Evolutionary conservation across 2,888 invertebrate species (phyloP).

Genomic region (Luffia ferchaultella): DNA sequence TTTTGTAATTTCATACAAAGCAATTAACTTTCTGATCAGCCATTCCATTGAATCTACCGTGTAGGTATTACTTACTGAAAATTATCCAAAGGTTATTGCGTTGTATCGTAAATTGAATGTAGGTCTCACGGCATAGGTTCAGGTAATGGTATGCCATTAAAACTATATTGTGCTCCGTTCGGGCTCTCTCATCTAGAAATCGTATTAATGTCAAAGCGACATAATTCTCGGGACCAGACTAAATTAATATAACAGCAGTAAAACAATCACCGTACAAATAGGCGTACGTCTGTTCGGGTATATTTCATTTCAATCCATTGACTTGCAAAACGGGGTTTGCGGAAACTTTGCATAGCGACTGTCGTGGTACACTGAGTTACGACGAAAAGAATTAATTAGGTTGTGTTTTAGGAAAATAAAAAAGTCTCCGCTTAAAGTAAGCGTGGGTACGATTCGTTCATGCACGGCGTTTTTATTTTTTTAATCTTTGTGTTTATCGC

Average conservation of each 20-base stretch:
- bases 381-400: neutral
- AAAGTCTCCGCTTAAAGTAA: too few relatives aligned
- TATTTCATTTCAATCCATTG: slow-evolving; percentile 23
- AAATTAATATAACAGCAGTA: neutral
- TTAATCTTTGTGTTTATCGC: too few relatives aligned
- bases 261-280: slow-evolving; percentile 6
- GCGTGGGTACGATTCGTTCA: too few relatives aligned
- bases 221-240: neutral
- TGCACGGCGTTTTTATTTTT: too few relatives aligned
- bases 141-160: neutral
- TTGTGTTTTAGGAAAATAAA: too few relatives aligned
- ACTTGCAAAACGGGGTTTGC: slow-evolving; percentile 23
- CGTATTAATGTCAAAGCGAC: neutral
- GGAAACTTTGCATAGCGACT: slow-evolving; percentile 21
- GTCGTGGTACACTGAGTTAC: neutral
- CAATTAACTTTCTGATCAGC: too few relatives aligned
- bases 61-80: too few relatives aligned
- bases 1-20: too few relatives aligned
- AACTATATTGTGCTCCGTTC: neutral
- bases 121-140: neutral
- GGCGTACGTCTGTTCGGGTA: slow-evolving; percentile 3
- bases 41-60: too few relatives aligned
- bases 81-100: too few relatives aligned
- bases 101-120: too few relatives aligned
- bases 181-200: neutral